Conservation (phyloP, 2,888 invertebrate genomes). For the Azorinus chamasolen region DNA sequence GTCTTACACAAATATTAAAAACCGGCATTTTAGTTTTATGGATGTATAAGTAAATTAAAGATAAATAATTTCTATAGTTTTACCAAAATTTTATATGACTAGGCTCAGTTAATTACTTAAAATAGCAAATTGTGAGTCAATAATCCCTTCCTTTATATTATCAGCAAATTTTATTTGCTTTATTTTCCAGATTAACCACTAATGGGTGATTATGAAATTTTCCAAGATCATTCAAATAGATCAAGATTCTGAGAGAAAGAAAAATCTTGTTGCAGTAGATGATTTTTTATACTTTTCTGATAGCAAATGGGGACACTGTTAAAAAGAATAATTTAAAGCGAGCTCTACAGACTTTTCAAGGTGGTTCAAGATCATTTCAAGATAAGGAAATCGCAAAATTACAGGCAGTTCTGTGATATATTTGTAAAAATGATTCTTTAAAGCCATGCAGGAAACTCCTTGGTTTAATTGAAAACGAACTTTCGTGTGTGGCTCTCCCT, state of each 20-base stretch:
- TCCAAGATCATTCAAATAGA: background rate
- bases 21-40: too few species aligned
- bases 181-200: background rate
- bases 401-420: background rate
- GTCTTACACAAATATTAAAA: too few species aligned
- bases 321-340: background rate
- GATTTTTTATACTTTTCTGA: slow-evolving; percentile 1
- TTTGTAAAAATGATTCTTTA: background rate
- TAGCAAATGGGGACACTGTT: background rate
- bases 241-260: background rate
- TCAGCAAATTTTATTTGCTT: too few species aligned
- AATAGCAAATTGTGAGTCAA: too few species aligned
- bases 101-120: too few species aligned
- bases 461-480: background rate
- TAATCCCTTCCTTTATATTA: too few species aligned
- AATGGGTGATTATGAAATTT: background rate
- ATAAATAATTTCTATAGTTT: too few species aligned
- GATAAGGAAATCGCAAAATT: background rate
- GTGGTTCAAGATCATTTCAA: background rate
- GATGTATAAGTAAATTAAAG: too few species aligned
- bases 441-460: background rate
- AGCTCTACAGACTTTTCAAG: background rate
- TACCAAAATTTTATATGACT: too few species aligned
- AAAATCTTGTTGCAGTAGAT: background rate
- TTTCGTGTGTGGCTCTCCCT: too few species aligned